phyloP scores from a whole-genome alignment of 2,888 invertebrate genomes.

The Ennomos fuscantarius region DNA sequence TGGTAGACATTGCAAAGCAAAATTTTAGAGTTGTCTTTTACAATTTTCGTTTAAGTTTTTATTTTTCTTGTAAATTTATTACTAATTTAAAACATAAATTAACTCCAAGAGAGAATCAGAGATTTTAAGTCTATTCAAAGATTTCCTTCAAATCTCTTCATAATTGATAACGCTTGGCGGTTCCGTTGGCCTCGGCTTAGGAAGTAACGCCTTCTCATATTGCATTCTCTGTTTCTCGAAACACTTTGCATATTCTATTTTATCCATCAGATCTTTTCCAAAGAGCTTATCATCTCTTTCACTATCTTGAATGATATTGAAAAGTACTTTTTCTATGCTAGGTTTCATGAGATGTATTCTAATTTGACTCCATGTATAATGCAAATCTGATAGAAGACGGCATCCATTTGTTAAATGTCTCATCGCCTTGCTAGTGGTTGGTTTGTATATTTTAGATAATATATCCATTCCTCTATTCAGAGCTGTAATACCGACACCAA shows the following conservation, averaged over 20 bases:
- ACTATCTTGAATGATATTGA: neutral
- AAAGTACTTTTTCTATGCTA: neutral
- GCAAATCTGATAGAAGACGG: neutral
- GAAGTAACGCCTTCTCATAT: neutral
- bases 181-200: too few relatives aligned
- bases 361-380: too few relatives aligned
- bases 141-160: too few relatives aligned
- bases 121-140: too few relatives aligned
- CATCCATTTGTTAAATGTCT: neutral
- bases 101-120: too few relatives aligned
- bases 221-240: constrained; percentile 1
- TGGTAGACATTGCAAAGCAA: too few relatives aligned
- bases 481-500: constrained; percentile 1
- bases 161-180: too few relatives aligned
- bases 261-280: neutral
- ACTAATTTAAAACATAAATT: too few relatives aligned
- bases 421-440: neutral
- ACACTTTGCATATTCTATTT: neutral
- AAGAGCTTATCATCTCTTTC: neutral
- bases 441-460: neutral
- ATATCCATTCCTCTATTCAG: constrained; percentile 1
- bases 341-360: neutral
- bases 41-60: too few relatives aligned
- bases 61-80: too few relatives aligned
- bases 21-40: too few relatives aligned